phyloP scores from a whole-genome alignment of 1,140 invertebrate genomes.

The Lepidotrigona ventralis region DNA sequence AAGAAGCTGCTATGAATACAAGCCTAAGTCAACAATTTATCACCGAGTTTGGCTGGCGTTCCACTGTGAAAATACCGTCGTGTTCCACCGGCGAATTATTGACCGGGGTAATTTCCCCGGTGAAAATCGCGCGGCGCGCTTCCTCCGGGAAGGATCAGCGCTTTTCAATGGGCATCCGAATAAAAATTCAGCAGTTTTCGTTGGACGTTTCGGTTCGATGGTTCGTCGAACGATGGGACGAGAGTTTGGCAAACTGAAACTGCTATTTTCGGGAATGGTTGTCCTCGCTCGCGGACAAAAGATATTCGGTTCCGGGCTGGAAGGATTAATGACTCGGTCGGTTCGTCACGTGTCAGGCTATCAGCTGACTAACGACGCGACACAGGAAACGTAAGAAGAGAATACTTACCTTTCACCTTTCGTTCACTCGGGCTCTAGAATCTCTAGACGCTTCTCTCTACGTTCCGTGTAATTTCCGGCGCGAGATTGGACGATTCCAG shows the following conservation, averaged over 20 bases:
- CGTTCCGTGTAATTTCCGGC: slow-evolving; percentile 44
- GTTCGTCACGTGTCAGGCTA: slow-evolving; percentile 60
- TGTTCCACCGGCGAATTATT: slow-evolving; percentile 44
- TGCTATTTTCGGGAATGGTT: slow-evolving; percentile 38
- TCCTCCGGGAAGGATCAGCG: slow-evolving; percentile 1
- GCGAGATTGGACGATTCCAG: background rate
- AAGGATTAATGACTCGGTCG: slow-evolving; percentile 63
- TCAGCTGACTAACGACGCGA: slow-evolving; percentile 65
- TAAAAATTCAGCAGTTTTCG: slow-evolving; percentile 50
- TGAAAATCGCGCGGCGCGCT: slow-evolving; percentile 5
- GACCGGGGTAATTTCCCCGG: slow-evolving; percentile 9
- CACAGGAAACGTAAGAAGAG: slow-evolving; percentile 49
- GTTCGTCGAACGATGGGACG: background rate
- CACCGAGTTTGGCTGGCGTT: slow-evolving; percentile 39
- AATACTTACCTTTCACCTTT: slow-evolving; percentile 38
- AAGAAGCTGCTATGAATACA: slow-evolving; percentile 56
- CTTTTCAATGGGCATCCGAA: slow-evolving; percentile 22
- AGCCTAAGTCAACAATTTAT: slow-evolving; percentile 60
- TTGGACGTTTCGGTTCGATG: slow-evolving; percentile 9
- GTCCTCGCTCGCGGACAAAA: slow-evolving; percentile 40
- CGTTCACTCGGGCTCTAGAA: background rate
- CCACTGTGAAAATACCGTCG: slow-evolving; percentile 31
- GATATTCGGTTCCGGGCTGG: slow-evolving; percentile 19
- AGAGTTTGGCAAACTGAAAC: background rate
- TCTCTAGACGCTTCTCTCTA: no score